Conservation (phyloP, 2,113 vertebrate species). For the Cricetomys ansorgei region DNA sequence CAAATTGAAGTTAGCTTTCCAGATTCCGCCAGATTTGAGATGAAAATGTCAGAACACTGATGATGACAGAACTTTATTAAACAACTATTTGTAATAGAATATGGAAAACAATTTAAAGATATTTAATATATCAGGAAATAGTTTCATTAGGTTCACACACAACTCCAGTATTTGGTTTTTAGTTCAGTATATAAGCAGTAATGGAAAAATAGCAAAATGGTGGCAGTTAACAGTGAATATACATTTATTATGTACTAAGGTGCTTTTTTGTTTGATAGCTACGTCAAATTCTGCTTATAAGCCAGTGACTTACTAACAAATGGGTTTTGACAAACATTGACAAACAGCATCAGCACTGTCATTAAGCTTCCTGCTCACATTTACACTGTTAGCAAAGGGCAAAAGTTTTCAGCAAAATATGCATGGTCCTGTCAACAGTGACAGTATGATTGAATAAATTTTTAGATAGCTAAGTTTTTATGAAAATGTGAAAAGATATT, state of each 20-base stretch:
- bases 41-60: not conserved
- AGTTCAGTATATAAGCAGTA: not conserved
- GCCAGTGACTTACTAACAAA: not conserved
- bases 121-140: slow-evolving; percentile 21
- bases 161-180: not conserved
- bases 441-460: not conserved
- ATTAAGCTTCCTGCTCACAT: not conserved
- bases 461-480: slow-evolving; percentile 15
- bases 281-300: not conserved
- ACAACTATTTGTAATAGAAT: not conserved
- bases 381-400: not conserved
- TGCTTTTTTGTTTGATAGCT: not conserved
- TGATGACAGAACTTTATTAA: not conserved
- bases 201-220: not conserved
- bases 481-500: not conserved
- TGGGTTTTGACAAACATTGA: not conserved
- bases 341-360: not conserved
- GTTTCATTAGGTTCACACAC: not conserved
- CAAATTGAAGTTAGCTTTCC: not conserved
- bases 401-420: not conserved
- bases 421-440: not conserved
- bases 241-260: not conserved
- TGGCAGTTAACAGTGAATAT: not conserved
- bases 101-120: not conserved
- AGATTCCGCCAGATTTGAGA: not conserved